phyloP scores from a whole-genome alignment of 2,113 vertebrate species.

The Dipodomys spectabilis region DNA sequence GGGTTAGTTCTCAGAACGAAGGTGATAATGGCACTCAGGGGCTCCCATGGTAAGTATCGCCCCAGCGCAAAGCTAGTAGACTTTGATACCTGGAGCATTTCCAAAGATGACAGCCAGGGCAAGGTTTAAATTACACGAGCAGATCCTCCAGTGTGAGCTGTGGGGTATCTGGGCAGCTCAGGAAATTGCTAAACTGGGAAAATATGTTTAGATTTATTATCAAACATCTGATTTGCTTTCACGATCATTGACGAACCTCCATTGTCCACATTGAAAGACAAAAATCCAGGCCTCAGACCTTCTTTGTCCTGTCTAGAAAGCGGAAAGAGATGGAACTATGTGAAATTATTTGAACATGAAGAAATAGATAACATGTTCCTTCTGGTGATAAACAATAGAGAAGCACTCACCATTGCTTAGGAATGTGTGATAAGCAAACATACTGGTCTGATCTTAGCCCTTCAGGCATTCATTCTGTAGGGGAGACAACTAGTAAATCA shows the following conservation, averaged over 20 bases:
- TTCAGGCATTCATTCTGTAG: background rate
- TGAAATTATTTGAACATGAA: background rate
- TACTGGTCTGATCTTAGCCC: background rate
- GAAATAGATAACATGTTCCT: background rate
- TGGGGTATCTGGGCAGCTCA: slow-evolving; percentile 21
- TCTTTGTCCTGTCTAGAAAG: background rate
- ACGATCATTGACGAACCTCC: background rate
- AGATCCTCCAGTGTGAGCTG: background rate
- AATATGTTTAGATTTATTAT: background rate
- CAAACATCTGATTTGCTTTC: background rate
- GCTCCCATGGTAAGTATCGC: background rate
- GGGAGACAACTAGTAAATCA: background rate
- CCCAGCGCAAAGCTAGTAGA: too few species aligned
- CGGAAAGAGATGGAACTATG: background rate
- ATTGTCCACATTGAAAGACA: background rate
- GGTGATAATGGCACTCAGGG: background rate
- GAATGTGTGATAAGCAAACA: background rate
- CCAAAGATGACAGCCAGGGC: slow-evolving; percentile 42
- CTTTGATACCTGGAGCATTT: slow-evolving; percentile 46
- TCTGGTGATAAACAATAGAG: background rate
- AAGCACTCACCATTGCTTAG: background rate
- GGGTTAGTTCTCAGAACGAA: background rate
- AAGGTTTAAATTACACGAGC: slow-evolving; percentile 11
- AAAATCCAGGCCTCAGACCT: background rate
- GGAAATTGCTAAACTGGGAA: slow-evolving; percentile 36